These are phyloP conservation scores for Erebia palarica DNA, from an alignment of 2,888 invertebrate species.

Conservation along the genomic window DNA sequence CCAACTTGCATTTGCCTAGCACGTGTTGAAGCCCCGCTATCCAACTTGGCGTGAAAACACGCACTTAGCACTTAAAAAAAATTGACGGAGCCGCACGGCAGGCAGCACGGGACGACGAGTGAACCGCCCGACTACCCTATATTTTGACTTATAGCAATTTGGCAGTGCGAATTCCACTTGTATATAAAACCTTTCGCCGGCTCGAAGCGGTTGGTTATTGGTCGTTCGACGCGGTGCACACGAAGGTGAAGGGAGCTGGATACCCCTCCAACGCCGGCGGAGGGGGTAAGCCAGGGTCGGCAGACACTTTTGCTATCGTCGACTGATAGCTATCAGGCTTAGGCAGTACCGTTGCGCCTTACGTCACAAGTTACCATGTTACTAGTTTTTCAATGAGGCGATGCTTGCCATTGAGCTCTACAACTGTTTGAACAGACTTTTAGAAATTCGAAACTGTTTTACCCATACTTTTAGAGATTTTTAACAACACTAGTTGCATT, in stretches of 20 bases:
- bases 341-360: slow-evolving; percentile 60
- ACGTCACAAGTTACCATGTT: slow-evolving; percentile 51
- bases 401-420: slow-evolving; percentile 6
- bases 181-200: slow-evolving; percentile 86
- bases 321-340: slow-evolving; percentile 62
- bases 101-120: slow-evolving; percentile 62
- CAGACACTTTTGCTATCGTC: slow-evolving; percentile 80
- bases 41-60: slow-evolving; percentile 53
- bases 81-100: slow-evolving; percentile 46
- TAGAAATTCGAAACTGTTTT: background rate
- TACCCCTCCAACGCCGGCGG: slow-evolving; percentile 67
- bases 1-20: slow-evolving; percentile 62
- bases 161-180: slow-evolving; percentile 83
- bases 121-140: slow-evolving; percentile 83
- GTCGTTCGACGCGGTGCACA: slow-evolving; percentile 53
- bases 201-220: slow-evolving; percentile 77
- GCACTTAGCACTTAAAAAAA: slow-evolving; percentile 48
- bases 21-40: slow-evolving; percentile 50
- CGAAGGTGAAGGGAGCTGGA: slow-evolving; percentile 71
- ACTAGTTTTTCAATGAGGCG: background rate
- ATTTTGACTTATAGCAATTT: slow-evolving; percentile 84
- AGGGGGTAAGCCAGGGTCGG: slow-evolving; percentile 76
- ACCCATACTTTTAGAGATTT: background rate
- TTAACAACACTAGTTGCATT: background rate
- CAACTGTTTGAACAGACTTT: background rate